A percentile compares a stretch with the other conserved stretches of the same genome.
Evolutionary conservation across 2,797 vertebrate species (phyloP).

Genomic region (Bovichtus diacanthus): DNA sequence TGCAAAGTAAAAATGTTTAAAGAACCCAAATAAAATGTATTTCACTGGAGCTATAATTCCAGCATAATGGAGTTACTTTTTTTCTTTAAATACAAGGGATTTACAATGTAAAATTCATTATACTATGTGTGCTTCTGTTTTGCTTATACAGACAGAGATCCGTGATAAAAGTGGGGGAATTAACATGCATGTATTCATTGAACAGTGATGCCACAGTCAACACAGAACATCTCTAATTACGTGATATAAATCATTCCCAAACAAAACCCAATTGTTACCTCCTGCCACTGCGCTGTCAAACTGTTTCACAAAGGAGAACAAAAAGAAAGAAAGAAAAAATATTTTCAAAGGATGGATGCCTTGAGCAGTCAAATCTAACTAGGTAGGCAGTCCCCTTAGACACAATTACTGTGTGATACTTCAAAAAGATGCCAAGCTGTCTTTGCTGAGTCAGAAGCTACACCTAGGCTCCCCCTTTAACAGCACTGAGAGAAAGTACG

Average conservation of each 20-base stretch:
- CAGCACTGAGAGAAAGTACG: constrained; percentile 20
- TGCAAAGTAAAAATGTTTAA: background rate
- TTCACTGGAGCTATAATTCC: background rate
- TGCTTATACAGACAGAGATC: background rate
- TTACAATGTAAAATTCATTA: background rate
- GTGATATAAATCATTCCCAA: background rate
- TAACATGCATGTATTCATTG: background rate
- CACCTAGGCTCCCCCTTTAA: constrained; percentile 28
- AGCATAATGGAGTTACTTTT: background rate
- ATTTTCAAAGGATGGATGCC: constrained; percentile 48
- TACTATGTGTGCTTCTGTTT: background rate
- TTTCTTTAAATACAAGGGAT: background rate
- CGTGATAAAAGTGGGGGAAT: background rate
- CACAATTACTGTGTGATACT: constrained; percentile 60
- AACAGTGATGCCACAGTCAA: background rate
- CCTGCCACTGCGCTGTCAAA: constrained; percentile 34
- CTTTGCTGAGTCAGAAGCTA: constrained; percentile 59
- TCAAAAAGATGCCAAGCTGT: constrained; percentile 55
- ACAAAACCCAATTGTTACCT: constrained; percentile 20
- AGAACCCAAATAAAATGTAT: background rate
- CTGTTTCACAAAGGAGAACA: constrained; percentile 9
- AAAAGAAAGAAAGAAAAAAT: constrained; percentile 5
- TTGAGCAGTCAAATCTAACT: constrained; percentile 42
- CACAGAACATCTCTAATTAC: background rate
- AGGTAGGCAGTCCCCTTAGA: constrained; percentile 60